Base-by-base conservation (phyloP, 2,113 vertebrate genomes). In the Oreocharis arfaki region DNA sequence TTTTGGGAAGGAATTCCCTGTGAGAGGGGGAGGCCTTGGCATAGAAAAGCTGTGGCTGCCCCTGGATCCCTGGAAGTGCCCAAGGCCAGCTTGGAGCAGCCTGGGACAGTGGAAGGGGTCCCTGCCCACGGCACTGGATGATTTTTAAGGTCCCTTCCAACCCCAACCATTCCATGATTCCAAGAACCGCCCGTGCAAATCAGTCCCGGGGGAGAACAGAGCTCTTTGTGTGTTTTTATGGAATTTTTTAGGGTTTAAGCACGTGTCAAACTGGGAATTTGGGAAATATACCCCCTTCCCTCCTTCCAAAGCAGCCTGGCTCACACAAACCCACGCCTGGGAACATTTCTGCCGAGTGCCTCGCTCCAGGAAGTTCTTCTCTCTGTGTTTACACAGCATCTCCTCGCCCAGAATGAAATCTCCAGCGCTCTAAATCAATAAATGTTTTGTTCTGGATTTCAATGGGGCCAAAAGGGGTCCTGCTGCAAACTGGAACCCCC, bases 301-400 rank as follows among this genome's bases (percentile, higher is more conserved):
- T 93, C 26, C 60, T 83, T 52, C 53, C 75, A 55, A 42, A 65
- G 59, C 70, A 73, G 53, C 71, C 37, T 68, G 76, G 79, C 59
- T 74, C 8, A 30, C 67, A 57, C 20, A 28, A 84, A 73, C 32
- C 61, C 33, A 49, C 32, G 39, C 63, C 77, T 56, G 14, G 70
- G 70, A 93, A 52, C 50, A 44, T 84, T 93, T 88, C 68, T 84
- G 50, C 71, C 1, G 7, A 77, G 68, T 84, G 90, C 71, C 82
- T 93, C 79, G 60, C 82, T 93, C 61, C 92, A 93, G 93, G 91
- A 95, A 96, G 95, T 84, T 88, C 74, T 94, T 53, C 13, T 42
- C 67, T 70, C 78, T 26, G 67, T 96, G 82, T 96, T 95, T 94
- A 69, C 90, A 85, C 20, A 93, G 78, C 82, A 83, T 61, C 85